These are phyloP conservation scores for Wiebesia pumilae DNA, from an alignment of 1,140 invertebrate species.

Conservation along the genomic window DNA sequence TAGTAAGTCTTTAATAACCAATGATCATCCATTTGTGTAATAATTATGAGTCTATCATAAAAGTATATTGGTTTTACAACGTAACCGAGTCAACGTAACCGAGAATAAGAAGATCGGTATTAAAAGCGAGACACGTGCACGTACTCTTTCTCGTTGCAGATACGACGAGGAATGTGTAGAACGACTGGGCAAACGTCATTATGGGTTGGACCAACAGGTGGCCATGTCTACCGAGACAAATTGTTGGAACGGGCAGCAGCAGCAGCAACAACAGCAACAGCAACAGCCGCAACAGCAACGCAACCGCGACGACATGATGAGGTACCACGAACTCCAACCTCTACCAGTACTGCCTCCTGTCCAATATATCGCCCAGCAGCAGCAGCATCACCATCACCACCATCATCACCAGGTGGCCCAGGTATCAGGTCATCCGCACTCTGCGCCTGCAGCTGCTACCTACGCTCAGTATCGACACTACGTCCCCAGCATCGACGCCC, in stretches of 20 bases:
- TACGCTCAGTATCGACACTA: slow-evolving; percentile 65
- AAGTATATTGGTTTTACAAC: too few species aligned
- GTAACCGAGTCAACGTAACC: too few species aligned
- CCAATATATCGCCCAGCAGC: slow-evolving; percentile 64
- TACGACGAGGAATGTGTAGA: slow-evolving; percentile 71
- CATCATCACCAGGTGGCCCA: neutral
- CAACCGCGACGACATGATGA: slow-evolving; percentile 69
- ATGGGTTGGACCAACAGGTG: slow-evolving; percentile 47
- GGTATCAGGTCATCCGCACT: neutral
- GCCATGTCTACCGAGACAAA: neutral
- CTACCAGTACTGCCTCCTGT: slow-evolving; percentile 62
- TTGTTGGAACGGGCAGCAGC: slow-evolving; percentile 40
- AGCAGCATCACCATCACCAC: slow-evolving; percentile 34
- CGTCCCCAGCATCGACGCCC: slow-evolving; percentile 67
- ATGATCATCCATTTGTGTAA: too few species aligned
- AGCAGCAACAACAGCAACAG: slow-evolving; percentile 40
- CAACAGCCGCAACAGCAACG: slow-evolving; percentile 42
- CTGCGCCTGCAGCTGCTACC: slow-evolving; percentile 33
- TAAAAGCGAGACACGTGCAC: neutral
- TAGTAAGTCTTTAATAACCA: too few species aligned
- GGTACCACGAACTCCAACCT: slow-evolving; percentile 76
- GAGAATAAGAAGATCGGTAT: neutral
- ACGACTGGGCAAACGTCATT: slow-evolving; percentile 70
- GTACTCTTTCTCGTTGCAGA: slow-evolving; percentile 59
- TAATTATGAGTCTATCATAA: too few species aligned